phyloP scores from a whole-genome alignment of 2,888 invertebrate genomes.

The Oxyteleia sp. region DNA sequence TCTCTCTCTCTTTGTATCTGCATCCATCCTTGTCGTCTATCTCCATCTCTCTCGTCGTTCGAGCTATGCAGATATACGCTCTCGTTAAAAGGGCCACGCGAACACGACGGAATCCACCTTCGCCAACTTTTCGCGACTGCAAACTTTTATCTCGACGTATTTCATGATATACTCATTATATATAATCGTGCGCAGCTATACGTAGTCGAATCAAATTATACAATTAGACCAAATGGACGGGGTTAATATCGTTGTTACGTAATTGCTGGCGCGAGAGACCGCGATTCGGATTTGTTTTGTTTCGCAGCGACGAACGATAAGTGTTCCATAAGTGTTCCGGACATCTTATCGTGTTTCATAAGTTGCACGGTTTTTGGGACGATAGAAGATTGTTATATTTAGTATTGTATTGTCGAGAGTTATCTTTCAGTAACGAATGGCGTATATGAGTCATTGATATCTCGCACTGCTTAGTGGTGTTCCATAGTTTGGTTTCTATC shows the following conservation, averaged over 20 bases:
- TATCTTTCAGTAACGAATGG: neutral
- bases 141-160: slow-evolving; percentile 71
- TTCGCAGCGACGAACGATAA: neutral
- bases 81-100: slow-evolving; percentile 73
- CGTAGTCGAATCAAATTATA: slow-evolving; percentile 51
- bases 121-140: slow-evolving; percentile 68
- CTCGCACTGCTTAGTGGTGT: neutral
- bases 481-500: neutral
- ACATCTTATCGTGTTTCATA: neutral
- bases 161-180: slow-evolving; percentile 66
- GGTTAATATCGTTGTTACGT: slow-evolving; percentile 25
- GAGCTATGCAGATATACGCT: slow-evolving; percentile 64
- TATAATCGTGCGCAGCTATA: slow-evolving; percentile 35
- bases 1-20: too few species aligned
- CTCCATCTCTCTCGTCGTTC: slow-evolving; percentile 61
- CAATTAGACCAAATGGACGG: slow-evolving; percentile 12
- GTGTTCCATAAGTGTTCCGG: slow-evolving; percentile 16
- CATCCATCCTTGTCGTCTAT: slow-evolving; percentile 57
- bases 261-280: slow-evolving; percentile 19
- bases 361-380: neutral
- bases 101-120: slow-evolving; percentile 65
- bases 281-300: neutral
- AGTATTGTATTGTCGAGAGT: neutral
- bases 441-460: neutral
- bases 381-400: neutral